phyloP scores from a whole-genome alignment of 35 echinoderm and acorn worm genomes.

The Amphiura filiformis region DNA sequence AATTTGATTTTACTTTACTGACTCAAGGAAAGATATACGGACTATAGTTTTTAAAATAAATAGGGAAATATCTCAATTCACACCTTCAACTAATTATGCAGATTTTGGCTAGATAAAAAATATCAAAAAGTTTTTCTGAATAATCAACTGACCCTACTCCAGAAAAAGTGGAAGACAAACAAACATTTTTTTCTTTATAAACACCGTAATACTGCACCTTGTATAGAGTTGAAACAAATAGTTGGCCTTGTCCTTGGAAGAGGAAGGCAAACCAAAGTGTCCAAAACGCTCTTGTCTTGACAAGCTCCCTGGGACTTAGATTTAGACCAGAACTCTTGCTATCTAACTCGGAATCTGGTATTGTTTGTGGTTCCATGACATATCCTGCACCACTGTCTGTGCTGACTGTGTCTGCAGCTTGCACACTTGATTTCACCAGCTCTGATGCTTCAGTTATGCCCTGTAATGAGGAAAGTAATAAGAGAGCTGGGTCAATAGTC shows the following conservation, averaged over 20 bases:
- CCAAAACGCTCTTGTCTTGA: conserved; percentile 6
- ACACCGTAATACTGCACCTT: conserved; percentile 9
- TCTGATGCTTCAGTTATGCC: conserved; percentile 2
- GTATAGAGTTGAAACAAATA: conserved; percentile 20
- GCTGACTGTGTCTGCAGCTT: background rate
- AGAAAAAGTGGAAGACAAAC: too few species aligned
- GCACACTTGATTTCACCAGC: background rate
- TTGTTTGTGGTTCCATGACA: background rate
- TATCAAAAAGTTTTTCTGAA: too few species aligned
- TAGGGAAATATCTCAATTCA: too few species aligned
- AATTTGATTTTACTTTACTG: too few species aligned
- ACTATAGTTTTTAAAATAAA: too few species aligned
- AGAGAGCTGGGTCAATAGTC: too few species aligned
- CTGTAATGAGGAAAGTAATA: too few species aligned
- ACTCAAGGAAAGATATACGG: too few species aligned
- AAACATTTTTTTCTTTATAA: too few species aligned
- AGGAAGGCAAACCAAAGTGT: background rate
- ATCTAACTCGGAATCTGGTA: background rate
- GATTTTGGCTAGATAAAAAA: too few species aligned
- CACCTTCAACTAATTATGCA: too few species aligned
- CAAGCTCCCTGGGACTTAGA: background rate
- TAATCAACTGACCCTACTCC: too few species aligned
- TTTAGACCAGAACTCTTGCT: conserved; percentile 16
- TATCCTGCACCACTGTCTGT: background rate
- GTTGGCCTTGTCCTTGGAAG: background rate